Base-by-base conservation (phyloP, 2,888 invertebrate species). In the Andrena bucephala region DNA sequence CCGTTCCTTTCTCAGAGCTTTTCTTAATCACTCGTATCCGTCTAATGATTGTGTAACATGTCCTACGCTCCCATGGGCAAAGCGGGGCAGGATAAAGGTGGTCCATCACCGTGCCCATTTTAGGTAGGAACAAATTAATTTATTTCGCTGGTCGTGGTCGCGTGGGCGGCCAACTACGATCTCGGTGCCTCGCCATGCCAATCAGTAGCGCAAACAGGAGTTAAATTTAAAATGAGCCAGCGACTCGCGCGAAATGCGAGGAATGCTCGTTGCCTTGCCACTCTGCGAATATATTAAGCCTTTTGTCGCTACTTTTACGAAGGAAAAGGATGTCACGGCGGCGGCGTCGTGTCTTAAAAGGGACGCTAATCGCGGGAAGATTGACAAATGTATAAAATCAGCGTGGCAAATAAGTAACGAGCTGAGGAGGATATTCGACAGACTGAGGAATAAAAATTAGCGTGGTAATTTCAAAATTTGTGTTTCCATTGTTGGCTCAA, bases 171-270 rank as follows among this genome's bases (percentile, higher is more conserved):
- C 29, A 24, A 6, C 33, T 42, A 31, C 57, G 71, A 68, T 79
- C 54, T 36, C 27, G 62, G 48, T 60, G 42, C 66, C 36, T 59
- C 48, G 54, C 66, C 85, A 70, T 68, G 87, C 86, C 86, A 87
- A 87, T 87, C 86, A 77, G 86, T 83, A 87, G 86, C 88, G 66
- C 75, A 87, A 87, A 87, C 87, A 85, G 82, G 75, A 85, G 86
- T 85, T 87, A 85, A 63, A 85, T 82, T 81, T 84, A 79, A 84
- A 82, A 79, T 48, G 72, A 87, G 75, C 69, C 74, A 81, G 77
- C 87, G 85, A 85, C 67, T 81, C 63, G 74, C 74, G 66, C 33
- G 69, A 87, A 84, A 79, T 75, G 77, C 84, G 57, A 20, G 62
- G 82, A 85, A 81, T 81, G 50, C 63, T 54, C 13, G 69, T 29